These are phyloP conservation scores for Azemiops feae DNA, from an alignment of 2,113 vertebrate species.

Conservation along the genomic window DNA sequence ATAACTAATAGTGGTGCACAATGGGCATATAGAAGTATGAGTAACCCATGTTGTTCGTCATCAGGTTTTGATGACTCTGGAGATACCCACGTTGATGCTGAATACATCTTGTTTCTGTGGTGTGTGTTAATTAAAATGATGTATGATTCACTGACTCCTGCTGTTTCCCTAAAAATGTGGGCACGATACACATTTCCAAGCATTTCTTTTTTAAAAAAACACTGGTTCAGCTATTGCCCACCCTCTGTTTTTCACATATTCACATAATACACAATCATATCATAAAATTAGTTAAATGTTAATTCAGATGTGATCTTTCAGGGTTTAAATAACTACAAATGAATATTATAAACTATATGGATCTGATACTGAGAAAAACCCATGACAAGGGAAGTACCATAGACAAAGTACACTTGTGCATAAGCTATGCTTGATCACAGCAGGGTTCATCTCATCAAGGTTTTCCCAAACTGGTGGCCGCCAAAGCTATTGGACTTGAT, in stretches of 20 bases:
- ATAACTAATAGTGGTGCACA: slow-evolving; percentile 43
- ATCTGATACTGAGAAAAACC: neutral
- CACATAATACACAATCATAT: slow-evolving; percentile 28
- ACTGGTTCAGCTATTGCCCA: slow-evolving; percentile 40
- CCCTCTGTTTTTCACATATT: slow-evolving; percentile 32
- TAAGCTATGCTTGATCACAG: neutral
- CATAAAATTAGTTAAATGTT: neutral
- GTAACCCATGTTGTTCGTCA: slow-evolving; percentile 45
- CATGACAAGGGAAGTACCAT: neutral
- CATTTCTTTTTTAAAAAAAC: slow-evolving; percentile 39
- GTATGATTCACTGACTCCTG: slow-evolving; percentile 63
- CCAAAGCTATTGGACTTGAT: neutral
- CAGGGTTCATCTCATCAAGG: neutral
- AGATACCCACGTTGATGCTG: slow-evolving; percentile 57
- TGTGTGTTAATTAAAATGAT: slow-evolving; percentile 66
- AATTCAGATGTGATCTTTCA: neutral
- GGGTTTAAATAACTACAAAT: neutral
- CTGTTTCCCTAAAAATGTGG: slow-evolving; percentile 62
- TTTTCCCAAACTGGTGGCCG: neutral
- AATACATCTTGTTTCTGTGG: slow-evolving; percentile 64
- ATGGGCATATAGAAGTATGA: slow-evolving; percentile 51
- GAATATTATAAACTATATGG: neutral
- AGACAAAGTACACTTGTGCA: neutral
- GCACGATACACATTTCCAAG: slow-evolving; percentile 50
- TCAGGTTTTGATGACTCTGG: slow-evolving; percentile 42